A percentile compares a stretch with the other conserved stretches of the same genome.
Evolutionary conservation across 1,140 invertebrate genomes (phyloP).

Genomic region (Heliothis subflexa): DNA sequence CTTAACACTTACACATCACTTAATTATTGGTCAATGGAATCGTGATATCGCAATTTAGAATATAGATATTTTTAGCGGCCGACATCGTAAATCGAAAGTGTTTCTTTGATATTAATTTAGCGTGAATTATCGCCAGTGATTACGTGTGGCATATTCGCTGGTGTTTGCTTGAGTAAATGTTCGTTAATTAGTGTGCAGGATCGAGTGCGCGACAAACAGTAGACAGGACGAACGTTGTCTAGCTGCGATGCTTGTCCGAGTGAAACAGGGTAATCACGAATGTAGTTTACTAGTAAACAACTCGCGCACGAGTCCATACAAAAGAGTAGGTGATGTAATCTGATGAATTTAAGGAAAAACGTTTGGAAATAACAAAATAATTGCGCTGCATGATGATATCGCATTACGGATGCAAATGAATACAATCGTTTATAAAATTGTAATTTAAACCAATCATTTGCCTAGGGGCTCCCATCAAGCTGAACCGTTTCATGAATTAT

Average conservation of each 20-base stretch:
- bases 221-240: neutral
- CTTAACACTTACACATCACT: constrained; percentile 17
- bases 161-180: constrained; percentile 41
- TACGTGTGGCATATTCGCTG: constrained; percentile 18
- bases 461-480: too few relatives aligned
- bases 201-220: neutral
- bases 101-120: constrained; percentile 55
- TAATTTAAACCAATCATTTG: neutral
- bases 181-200: constrained; percentile 8
- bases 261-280: constrained; percentile 7
- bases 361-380: neutral
- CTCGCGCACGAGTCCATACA: constrained; percentile 15
- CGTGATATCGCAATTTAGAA: constrained; percentile 48
- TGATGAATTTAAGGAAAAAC: constrained; percentile 33
- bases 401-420: neutral
- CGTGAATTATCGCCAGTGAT: constrained; percentile 51
- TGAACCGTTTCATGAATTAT: too few relatives aligned
- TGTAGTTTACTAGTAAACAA: constrained; percentile 31
- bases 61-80: constrained; percentile 29
- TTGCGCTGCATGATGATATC: neutral
- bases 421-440: neutral
- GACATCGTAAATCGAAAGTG: constrained; percentile 12
- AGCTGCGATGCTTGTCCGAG: neutral
- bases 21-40: constrained; percentile 38
- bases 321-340: constrained; percentile 34